These are phyloP conservation scores for Megaceryle torquata DNA, from an alignment of 2,113 vertebrate genomes.

Conservation along the genomic window DNA sequence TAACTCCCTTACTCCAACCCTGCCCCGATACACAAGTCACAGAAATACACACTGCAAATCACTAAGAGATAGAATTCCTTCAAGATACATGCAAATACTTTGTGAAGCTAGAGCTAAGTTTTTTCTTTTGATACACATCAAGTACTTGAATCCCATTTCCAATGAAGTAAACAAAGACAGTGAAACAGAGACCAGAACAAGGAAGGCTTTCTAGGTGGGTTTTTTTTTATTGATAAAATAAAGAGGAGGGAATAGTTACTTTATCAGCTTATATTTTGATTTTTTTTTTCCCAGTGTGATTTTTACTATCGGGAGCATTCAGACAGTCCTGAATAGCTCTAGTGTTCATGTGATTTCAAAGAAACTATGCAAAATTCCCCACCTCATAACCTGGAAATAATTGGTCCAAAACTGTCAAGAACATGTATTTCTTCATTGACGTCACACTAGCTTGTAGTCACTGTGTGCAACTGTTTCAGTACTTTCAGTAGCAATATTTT, in stretches of 20 bases:
- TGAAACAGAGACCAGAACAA: neutral
- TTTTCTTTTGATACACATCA: neutral
- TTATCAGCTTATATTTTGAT: neutral
- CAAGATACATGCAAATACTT: neutral
- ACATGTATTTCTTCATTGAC: neutral
- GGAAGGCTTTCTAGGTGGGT: neutral
- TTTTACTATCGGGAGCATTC: neutral
- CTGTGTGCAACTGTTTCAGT: neutral
- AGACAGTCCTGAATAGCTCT: neutral
- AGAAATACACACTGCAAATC: neutral
- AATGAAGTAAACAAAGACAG: neutral
- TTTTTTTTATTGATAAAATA: slow-evolving; percentile 12
- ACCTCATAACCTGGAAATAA: neutral
- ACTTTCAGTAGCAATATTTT: neutral
- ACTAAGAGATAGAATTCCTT: neutral
- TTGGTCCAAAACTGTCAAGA: neutral
- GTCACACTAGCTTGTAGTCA: neutral
- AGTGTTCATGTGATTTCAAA: neutral
- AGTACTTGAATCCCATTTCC: neutral
- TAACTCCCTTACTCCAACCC: neutral
- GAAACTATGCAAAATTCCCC: neutral
- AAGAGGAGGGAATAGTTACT: neutral
- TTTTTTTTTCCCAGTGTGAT: neutral
- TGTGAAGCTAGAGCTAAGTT: neutral
- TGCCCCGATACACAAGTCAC: neutral